phyloP scores from a whole-genome alignment of 2,113 vertebrate genomes.

The Cyrtonyx montezumae region DNA sequence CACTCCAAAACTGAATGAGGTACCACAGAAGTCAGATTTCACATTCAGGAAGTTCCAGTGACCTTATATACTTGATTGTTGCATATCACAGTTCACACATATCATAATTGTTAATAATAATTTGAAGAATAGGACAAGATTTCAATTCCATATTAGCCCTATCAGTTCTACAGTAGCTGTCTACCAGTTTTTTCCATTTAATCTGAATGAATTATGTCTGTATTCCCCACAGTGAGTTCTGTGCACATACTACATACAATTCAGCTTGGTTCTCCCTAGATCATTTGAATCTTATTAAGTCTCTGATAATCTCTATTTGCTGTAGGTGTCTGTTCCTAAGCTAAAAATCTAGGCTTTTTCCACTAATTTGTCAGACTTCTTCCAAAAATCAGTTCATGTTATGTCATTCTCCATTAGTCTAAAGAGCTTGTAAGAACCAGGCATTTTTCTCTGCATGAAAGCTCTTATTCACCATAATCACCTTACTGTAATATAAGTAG shows the following conservation, averaged over 20 bases:
- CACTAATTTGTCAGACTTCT: neutral
- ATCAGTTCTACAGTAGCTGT: no score
- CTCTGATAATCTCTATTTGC: neutral
- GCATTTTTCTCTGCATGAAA: neutral
- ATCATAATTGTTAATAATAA: neutral
- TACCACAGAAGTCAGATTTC: neutral
- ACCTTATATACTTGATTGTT: neutral
- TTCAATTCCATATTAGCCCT: no score
- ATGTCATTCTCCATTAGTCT: neutral
- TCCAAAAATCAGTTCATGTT: neutral
- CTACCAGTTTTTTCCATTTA: no score
- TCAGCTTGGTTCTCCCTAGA: neutral
- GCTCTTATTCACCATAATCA: neutral
- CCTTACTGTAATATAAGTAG: neutral
- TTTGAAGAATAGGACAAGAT: no score
- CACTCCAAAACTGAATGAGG: neutral
- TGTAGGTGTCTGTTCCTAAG: neutral
- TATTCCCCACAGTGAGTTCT: no score
- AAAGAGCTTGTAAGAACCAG: neutral
- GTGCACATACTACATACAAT: neutral
- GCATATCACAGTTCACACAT: neutral
- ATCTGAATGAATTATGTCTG: no score
- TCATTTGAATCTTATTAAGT: neutral
- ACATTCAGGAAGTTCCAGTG: neutral
- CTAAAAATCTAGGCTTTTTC: neutral